Evolutionary conservation across 2,888 invertebrate genomes (phyloP).

Genomic region (Cosmorhoe ocellata): DNA sequence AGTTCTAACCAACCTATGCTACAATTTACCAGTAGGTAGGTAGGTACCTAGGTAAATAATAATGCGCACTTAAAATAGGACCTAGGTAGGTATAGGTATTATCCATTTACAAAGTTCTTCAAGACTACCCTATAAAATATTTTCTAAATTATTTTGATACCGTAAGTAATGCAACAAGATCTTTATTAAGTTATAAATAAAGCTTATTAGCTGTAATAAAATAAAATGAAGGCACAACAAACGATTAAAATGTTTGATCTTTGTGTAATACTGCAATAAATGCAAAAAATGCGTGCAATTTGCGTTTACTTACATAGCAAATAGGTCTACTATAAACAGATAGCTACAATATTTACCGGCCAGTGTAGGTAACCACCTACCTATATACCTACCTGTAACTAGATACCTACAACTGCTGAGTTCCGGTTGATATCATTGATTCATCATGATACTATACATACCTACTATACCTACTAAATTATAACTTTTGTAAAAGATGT

Average conservation of each 20-base stretch:
- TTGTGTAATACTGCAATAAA: slow-evolving; percentile 29
- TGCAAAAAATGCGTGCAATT: slow-evolving; percentile 17
- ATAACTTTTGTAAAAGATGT: too few relatives aligned
- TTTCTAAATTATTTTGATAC: too few relatives aligned
- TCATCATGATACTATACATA: background rate
- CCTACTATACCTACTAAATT: too few relatives aligned
- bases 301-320: slow-evolving; percentile 7
- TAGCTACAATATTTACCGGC: background rate
- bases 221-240: slow-evolving; percentile 3
- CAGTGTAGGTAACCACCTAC: background rate
- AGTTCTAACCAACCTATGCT: too few relatives aligned
- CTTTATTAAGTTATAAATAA: slow-evolving; percentile 10
- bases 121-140: too few relatives aligned
- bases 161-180: background rate
- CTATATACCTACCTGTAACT: background rate
- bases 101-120: too few relatives aligned
- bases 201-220: slow-evolving; percentile 1
- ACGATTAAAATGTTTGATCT: slow-evolving; percentile 23
- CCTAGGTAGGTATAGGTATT: too few relatives aligned
- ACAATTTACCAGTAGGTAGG: too few relatives aligned
- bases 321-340: background rate
- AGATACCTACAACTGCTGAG: background rate
- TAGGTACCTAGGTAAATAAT: too few relatives aligned
- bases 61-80: too few relatives aligned
- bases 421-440: slow-evolving; percentile 3